phyloP scores from a whole-genome alignment of 1,140 invertebrate species.

The Teleogryllus occipitalis region DNA sequence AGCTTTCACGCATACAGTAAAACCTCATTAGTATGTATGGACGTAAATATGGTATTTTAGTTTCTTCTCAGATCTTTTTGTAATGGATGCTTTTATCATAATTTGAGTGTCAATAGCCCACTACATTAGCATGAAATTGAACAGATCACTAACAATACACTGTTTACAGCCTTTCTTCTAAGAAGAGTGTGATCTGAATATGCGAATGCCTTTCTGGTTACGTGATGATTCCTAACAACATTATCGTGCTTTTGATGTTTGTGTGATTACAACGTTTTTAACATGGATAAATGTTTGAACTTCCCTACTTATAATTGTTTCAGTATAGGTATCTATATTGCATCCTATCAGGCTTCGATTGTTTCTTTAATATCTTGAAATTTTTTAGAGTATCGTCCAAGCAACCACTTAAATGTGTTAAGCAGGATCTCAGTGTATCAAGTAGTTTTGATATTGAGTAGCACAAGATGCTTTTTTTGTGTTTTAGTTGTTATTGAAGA shows the following conservation, averaged over 20 bases:
- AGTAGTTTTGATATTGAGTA: constrained; percentile 1
- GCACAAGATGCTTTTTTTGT: constrained; percentile 4
- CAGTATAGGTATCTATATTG: neutral
- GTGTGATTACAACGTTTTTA: neutral
- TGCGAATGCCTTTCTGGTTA: neutral
- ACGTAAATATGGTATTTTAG: neutral
- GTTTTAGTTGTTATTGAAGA: constrained; percentile 5
- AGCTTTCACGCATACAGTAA: neutral
- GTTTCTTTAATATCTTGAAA: neutral
- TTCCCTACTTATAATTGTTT: neutral
- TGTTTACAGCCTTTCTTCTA: neutral
- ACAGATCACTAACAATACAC: neutral
- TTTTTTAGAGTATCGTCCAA: neutral
- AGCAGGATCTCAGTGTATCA: neutral
- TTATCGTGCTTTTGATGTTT: neutral
- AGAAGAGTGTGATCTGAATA: constrained; percentile 4
- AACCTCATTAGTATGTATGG: constrained; percentile 1
- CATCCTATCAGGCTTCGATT: neutral
- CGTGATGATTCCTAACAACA: neutral
- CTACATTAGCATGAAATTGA: neutral
- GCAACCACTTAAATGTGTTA: constrained; percentile 4
- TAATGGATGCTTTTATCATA: neutral
- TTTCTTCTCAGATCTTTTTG: neutral
- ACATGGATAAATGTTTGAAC: neutral
- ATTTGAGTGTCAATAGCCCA: neutral